These are phyloP conservation scores for Sula dactylatra DNA, from an alignment of 2,113 vertebrate species.

Conservation along the genomic window DNA sequence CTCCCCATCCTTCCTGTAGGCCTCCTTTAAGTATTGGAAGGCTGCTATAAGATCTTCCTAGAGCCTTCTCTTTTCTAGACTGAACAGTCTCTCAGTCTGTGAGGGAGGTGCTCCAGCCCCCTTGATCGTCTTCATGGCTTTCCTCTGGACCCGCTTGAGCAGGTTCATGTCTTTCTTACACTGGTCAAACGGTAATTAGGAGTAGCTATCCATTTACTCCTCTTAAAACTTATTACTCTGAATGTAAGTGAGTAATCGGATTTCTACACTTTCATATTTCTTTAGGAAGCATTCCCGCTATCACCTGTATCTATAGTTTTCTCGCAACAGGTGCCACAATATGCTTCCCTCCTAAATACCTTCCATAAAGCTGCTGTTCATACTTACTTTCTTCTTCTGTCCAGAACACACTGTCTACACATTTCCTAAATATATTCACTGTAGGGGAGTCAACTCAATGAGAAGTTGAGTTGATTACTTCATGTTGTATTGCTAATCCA, in stretches of 20 bases:
- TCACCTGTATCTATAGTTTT: background rate
- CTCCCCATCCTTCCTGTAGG: background rate
- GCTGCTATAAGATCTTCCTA: background rate
- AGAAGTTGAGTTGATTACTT: background rate
- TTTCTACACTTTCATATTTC: background rate
- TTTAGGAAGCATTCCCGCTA: background rate
- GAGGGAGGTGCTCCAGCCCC: background rate
- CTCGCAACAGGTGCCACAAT: background rate
- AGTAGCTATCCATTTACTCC: background rate
- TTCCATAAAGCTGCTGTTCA: background rate
- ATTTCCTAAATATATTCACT: background rate
- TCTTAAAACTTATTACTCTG: background rate
- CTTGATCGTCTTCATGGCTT: accelerated
- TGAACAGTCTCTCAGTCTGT: background rate
- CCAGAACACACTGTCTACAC: background rate
- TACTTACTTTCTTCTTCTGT: background rate
- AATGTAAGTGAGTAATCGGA: background rate
- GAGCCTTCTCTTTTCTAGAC: background rate
- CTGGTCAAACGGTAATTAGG: background rate
- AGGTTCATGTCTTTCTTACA: background rate
- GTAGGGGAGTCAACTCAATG: background rate
- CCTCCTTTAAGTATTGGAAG: background rate
- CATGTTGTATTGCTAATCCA: background rate
- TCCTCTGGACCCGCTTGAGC: background rate
- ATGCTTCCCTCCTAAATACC: background rate